These are phyloP conservation scores for Elephas maximus DNA, from an alignment of 2,113 vertebrate species.

Conservation along the genomic window DNA sequence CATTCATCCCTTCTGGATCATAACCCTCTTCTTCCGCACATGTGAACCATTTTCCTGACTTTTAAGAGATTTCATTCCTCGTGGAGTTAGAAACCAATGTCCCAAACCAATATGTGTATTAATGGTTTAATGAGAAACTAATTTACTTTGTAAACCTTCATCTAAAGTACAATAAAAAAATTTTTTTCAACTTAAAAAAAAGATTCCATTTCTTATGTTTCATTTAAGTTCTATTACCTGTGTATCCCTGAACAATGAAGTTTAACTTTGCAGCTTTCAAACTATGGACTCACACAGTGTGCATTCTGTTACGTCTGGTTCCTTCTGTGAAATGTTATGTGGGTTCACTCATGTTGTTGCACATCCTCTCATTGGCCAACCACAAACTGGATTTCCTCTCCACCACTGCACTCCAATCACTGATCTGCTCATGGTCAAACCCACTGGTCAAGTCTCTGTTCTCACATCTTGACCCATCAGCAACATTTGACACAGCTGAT, in stretches of 20 bases:
- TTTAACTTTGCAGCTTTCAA: not conserved
- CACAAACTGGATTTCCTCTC: not conserved
- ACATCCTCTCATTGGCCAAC: not conserved
- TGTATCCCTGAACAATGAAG: not conserved
- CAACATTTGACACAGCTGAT: not conserved
- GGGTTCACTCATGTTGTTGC: not conserved
- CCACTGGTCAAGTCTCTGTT: not conserved
- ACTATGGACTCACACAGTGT: not conserved
- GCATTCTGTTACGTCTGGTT: not conserved
- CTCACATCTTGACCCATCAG: too few species aligned
- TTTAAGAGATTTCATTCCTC: not conserved
- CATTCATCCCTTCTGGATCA: not conserved
- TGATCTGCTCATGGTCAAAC: not conserved
- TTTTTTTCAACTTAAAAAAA: not conserved
- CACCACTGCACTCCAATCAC: not conserved
- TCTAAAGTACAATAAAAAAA: too few species aligned
- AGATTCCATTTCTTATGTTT: not conserved
- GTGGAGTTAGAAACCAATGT: too few species aligned
- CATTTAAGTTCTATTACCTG: too few species aligned
- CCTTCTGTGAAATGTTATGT: rapidly evolving
- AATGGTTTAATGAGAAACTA: too few species aligned
- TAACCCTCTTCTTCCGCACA: not conserved
- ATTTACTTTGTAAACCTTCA: too few species aligned
- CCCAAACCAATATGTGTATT: too few species aligned
- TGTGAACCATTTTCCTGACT: not conserved